A percentile compares a stretch with the other conserved stretches of the same genome.
Conservation (phyloP, 2,113 vertebrate genomes). For the Tupaia tana region DNA sequence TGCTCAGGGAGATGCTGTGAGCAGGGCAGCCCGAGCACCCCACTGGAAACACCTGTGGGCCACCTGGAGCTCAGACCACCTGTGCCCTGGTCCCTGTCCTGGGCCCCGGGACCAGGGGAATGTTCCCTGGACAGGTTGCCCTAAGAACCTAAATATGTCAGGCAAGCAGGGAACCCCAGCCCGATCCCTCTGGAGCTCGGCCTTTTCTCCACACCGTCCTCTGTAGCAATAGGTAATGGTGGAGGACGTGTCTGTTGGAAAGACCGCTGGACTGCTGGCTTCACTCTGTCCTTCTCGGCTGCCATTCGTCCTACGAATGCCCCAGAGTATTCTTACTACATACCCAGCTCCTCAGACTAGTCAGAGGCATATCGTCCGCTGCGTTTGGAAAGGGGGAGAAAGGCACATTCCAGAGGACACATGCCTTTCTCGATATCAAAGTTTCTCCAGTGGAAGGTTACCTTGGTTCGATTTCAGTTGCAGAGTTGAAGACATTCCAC, state of each 20-base stretch:
- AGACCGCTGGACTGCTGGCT: not conserved
- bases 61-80: not conserved
- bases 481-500: slow-evolving; percentile 84
- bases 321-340: slow-evolving; percentile 10
- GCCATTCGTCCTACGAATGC: not conserved
- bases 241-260: not conserved
- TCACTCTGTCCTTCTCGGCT: not conserved
- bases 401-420: slow-evolving; percentile 6
- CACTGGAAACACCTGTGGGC: not conserved
- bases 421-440: slow-evolving; percentile 55
- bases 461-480: slow-evolving; percentile 76
- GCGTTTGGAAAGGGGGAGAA: slow-evolving; percentile 32
- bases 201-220: not conserved
- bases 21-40: not conserved
- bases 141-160: not conserved
- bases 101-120: not conserved
- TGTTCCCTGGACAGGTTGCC: not conserved
- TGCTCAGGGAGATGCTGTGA: not conserved
- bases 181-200: not conserved
- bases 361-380: slow-evolving; percentile 24
- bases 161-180: not conserved
- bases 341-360: not conserved
- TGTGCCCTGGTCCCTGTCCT: not conserved
- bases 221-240: not conserved
- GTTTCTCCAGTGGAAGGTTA: slow-evolving; percentile 65